Evolutionary conservation across 1,140 invertebrate genomes (phyloP), one percentile per base, ranked within the genome.

Genomic region (Brachionus rubens): DNA sequence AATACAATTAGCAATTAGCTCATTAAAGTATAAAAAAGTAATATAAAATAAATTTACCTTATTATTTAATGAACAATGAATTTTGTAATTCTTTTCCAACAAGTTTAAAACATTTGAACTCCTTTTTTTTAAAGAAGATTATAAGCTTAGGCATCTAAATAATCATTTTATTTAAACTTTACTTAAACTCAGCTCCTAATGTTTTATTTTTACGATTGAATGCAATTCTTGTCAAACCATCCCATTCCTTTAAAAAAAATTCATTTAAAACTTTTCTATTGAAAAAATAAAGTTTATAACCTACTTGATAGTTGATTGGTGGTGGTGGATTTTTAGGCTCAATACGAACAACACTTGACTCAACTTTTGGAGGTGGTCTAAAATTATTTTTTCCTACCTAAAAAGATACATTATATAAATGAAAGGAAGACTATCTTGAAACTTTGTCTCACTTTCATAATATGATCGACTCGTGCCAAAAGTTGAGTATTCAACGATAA

Each of bases 381-480:
- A 99, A 99, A 85, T 99, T 99, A 85, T 98, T 98, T 85, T 96
- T 96, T 6, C 94, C 93, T 82, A 92, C n/a, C n/a, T n/a, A n/a
- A n/a, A n/a, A n/a, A n/a, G n/a, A n/a, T n/a, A n/a, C n/a, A n/a
- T n/a, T n/a, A n/a, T n/a, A n/a, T n/a, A n/a, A n/a, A n/a, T n/a
- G n/a, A n/a, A n/a, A n/a, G n/a, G n/a, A n/a, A n/a, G n/a, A n/a
- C n/a, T n/a, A n/a, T n/a, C n/a, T n/a, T n/a, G n/a, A n/a, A n/a
- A n/a, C n/a, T n/a, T n/a, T n/a, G n/a, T n/a, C n/a, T n/a, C n/a
- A n/a, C 92, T 88, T 98, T 98, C 92, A 99, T 98, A 16, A 99
- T 83, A 87, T 96, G 91, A 84, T 98, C 93, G 21, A 99, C 94
- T 81, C 92, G 87, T 6, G 96, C 92, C 77, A 99, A 77, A 9